Conservation (phyloP, 2,888 invertebrate species). For the Ornithoptera alexandrae region DNA sequence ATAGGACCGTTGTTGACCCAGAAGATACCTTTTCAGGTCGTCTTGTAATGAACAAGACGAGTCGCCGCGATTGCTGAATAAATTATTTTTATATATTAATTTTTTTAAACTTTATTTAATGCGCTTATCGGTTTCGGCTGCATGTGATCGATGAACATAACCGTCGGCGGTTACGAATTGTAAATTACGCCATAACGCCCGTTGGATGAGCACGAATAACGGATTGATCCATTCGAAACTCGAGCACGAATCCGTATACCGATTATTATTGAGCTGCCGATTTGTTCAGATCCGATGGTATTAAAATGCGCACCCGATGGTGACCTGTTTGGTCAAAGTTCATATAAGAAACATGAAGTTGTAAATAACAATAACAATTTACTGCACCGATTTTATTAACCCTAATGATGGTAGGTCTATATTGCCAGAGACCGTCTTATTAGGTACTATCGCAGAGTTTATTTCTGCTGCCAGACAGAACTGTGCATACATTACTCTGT, state of each 20-base stretch:
- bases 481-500: no score
- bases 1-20: not conserved
- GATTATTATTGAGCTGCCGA: slow-evolving; percentile 42
- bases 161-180: slow-evolving; percentile 38
- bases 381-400: no score
- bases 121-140: slow-evolving; percentile 2
- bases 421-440: no score
- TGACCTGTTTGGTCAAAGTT: slow-evolving; percentile 45
- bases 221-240: slow-evolving; percentile 41
- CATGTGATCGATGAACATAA: slow-evolving; percentile 26
- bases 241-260: slow-evolving; percentile 53
- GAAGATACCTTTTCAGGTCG: no score
- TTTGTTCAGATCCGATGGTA: slow-evolving; percentile 38
- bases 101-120: no score
- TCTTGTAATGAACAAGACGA: no score
- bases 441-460: no score
- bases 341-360: slow-evolving; percentile 12
- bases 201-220: slow-evolving; percentile 46
- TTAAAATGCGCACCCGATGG: slow-evolving; percentile 54
- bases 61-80: no score
- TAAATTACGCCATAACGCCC: slow-evolving; percentile 45
- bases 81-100: no score
- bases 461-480: no score
- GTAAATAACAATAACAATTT: no score
- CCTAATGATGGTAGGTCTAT: no score